Evolutionary conservation across 2,113 vertebrate genomes (phyloP).

Genomic region (Rhabdornis inornatus): DNA sequence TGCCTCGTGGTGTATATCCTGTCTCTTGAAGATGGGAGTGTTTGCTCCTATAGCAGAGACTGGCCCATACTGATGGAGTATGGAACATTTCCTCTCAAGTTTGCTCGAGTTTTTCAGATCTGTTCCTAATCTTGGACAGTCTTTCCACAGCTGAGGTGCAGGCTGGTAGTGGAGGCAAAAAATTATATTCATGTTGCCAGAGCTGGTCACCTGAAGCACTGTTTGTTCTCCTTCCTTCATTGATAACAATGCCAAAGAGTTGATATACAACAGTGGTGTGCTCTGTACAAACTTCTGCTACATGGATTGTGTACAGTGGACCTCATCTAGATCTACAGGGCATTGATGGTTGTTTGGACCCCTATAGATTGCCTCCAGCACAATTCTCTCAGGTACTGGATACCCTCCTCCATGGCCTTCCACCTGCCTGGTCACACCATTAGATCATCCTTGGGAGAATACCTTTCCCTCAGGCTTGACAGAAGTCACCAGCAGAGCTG

Average conservation of each 20-base stretch:
- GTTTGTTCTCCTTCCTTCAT: background rate
- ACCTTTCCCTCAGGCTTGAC: fast-evolving
- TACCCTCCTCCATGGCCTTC: background rate
- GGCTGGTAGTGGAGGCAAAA: background rate
- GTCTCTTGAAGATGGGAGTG: background rate
- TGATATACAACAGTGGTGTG: fast-evolving
- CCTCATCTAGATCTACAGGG: background rate
- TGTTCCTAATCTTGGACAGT: background rate
- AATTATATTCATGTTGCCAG: background rate
- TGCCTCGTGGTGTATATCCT: background rate
- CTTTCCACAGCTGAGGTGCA: background rate
- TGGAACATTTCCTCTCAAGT: background rate
- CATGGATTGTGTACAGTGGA: background rate
- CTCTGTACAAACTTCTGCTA: background rate
- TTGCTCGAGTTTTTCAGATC: background rate
- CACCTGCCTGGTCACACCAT: background rate
- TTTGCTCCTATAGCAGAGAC: background rate
- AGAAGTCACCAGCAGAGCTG: background rate
- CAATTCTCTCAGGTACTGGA: background rate
- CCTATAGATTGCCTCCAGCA: background rate
- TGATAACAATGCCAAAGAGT: background rate
- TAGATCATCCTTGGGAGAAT: background rate
- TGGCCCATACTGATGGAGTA: background rate
- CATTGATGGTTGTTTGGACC: background rate
- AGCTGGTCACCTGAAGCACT: background rate